These are phyloP conservation scores for Nicator chloris DNA, from an alignment of 2,113 vertebrate species.

Conservation along the genomic window DNA sequence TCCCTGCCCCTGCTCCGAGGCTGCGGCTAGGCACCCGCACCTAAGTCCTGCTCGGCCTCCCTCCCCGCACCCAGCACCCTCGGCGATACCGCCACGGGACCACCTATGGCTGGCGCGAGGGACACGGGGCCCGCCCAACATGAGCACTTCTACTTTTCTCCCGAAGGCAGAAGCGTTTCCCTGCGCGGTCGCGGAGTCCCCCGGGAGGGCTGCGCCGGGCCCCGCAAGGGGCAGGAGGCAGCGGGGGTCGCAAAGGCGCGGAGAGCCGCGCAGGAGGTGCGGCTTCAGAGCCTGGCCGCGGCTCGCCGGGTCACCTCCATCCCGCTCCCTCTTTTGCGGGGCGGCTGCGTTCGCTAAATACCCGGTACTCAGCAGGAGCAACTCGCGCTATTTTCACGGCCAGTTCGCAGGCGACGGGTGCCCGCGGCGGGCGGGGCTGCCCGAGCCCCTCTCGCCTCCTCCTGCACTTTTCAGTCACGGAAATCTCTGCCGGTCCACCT, in stretches of 20 bases:
- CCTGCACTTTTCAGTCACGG: background rate
- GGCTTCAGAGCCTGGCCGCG: background rate
- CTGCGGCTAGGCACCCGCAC: background rate
- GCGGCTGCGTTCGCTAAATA: background rate
- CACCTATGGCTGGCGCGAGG: background rate
- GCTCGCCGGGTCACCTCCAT: background rate
- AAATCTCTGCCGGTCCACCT: background rate
- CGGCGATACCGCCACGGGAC: background rate
- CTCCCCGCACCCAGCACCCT: background rate
- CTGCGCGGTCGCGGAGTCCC: background rate
- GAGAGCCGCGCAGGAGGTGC: background rate
- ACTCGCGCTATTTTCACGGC: background rate
- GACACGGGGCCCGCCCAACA: fast-evolving
- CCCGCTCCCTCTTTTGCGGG: background rate
- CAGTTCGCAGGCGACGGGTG: background rate
- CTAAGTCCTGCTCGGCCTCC: background rate
- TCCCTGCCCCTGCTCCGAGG: background rate
- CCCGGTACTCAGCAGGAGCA: background rate
- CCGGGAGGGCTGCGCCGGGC: background rate
- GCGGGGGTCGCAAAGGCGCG: background rate
- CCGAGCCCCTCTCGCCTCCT: background rate
- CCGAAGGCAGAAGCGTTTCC: background rate
- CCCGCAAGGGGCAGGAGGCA: background rate
- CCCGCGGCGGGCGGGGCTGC: background rate
- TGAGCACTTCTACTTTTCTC: background rate